phyloP scores from a whole-genome alignment of 2,113 vertebrate species.

The Brachyhypopomus gauderio region DNA sequence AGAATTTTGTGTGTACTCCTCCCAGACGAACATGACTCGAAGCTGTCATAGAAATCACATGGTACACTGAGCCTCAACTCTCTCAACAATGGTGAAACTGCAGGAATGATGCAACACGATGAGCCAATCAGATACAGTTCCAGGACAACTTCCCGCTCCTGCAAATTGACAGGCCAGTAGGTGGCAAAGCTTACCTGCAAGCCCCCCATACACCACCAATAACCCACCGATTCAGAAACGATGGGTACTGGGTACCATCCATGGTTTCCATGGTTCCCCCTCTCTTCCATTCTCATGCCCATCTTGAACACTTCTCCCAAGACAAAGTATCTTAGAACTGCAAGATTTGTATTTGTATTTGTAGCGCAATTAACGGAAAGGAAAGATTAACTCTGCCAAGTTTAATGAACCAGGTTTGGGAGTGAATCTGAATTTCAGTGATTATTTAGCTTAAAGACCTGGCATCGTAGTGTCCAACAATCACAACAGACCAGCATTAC shows the following conservation, averaged over 20 bases:
- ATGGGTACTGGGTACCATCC: no score
- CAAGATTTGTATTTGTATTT: background rate
- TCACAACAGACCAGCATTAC: conserved; percentile 1
- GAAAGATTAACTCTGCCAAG: background rate
- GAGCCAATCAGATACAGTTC: background rate
- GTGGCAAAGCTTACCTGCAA: conserved; percentile 34
- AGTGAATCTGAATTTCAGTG: conserved; percentile 20
- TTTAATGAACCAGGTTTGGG: background rate
- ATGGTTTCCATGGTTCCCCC: background rate
- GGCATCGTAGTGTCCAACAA: background rate
- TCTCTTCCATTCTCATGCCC: background rate
- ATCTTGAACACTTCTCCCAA: background rate
- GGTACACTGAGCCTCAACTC: no score
- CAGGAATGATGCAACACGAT: background rate
- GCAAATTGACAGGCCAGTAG: conserved; percentile 34
- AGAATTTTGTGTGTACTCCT: no score
- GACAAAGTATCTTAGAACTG: background rate
- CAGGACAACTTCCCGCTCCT: conserved; percentile 12
- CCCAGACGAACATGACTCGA: no score
- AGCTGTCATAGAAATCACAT: no score
- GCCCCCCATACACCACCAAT: background rate
- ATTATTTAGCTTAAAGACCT: background rate
- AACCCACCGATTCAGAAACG: conserved; percentile 4
- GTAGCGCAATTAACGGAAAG: background rate
- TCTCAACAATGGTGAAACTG: no score